These are phyloP conservation scores for Fistularia commersonii DNA, from an alignment of 2,797 vertebrate genomes.

Conservation along the genomic window DNA sequence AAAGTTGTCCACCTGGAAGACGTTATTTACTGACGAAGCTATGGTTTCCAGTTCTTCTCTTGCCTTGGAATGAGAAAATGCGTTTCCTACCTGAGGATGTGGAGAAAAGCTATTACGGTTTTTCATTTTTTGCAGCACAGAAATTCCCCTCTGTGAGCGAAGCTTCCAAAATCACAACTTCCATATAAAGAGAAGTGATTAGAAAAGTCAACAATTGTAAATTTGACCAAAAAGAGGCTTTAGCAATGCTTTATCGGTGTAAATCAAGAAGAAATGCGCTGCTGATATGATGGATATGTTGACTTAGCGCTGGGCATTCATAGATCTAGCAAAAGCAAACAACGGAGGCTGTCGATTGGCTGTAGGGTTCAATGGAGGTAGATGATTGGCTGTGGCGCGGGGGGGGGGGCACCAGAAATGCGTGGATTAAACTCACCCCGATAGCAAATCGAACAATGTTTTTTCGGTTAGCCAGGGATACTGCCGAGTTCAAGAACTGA, in stretches of 20 bases:
- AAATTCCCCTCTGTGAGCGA: not conserved
- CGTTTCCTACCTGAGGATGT: conserved; percentile 46
- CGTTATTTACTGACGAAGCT: conserved; percentile 23
- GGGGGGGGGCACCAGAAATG: too few species aligned
- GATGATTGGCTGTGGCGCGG: too few species aligned
- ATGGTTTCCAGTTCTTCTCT: conserved; percentile 43
- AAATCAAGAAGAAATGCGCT: too few species aligned
- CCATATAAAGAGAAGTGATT: too few species aligned
- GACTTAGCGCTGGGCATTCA: too few species aligned
- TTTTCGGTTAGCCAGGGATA: rapidly evolving
- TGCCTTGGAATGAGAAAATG: rapidly evolving
- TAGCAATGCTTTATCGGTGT: too few species aligned
- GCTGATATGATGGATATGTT: too few species aligned
- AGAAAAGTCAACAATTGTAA: too few species aligned
- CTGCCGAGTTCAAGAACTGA: rapidly evolving
- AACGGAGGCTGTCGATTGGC: too few species aligned
- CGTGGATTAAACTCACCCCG: conserved; percentile 57
- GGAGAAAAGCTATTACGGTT: not conserved
- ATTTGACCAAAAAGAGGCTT: not conserved
- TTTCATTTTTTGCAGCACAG: not conserved
- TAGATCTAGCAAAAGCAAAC: too few species aligned
- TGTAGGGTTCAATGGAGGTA: too few species aligned
- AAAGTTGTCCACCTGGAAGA: conserved; percentile 62
- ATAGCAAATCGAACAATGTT: conserved; percentile 66
- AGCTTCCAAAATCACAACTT: too few species aligned